Evolutionary conservation across 2,888 invertebrate species (phyloP), one percentile per base, ranked within the genome.

Genomic region (Beris morrisii): DNA sequence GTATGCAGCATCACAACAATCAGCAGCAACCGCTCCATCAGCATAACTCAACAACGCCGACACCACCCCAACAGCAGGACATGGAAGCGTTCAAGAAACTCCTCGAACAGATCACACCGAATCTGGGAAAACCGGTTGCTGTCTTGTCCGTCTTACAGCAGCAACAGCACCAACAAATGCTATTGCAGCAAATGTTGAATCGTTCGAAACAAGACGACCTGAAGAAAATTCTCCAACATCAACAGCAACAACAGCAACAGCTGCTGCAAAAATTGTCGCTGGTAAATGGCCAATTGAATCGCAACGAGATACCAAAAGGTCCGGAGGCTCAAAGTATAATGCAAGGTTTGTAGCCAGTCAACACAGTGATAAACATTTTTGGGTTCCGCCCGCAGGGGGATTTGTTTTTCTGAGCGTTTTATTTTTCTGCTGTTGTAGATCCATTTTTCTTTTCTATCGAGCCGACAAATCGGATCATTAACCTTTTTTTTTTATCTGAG

Each of bases 281-380:
- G 50, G 22, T 45, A 22, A 64, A 68, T 38, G 46, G 53, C 22
- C 50, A 50, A 22, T 11, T 44, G 5, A 48, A 44, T 48, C 67
- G 69, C 30, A 61, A 63, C 56, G 90, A 90, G 70, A 79, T 90
- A 71, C 77, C 90, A 67, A 88, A 87, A 77, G 80, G 90, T 70
- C 90, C 90, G 0, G 91, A 91, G 76, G 89, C 90, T 12, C 89
- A 90, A 78, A 89, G 90, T 56, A 87, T 92, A 67, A 84, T 92
- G 72, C 88, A 90, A 79, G 89, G 89, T 32, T 32, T 32, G 32
- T 32, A n/a, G n/a, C n/a, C n/a, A n/a, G n/a, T n/a, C n/a, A n/a
- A n/a, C n/a, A n/a, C n/a, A n/a, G n/a, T n/a, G n/a, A n/a, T n/a
- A n/a, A n/a, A n/a, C n/a, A n/a, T n/a, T n/a, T n/a, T n/a, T n/a